Conservation (phyloP, 2,113 vertebrate species). For the Burhinus oedicnemus region DNA sequence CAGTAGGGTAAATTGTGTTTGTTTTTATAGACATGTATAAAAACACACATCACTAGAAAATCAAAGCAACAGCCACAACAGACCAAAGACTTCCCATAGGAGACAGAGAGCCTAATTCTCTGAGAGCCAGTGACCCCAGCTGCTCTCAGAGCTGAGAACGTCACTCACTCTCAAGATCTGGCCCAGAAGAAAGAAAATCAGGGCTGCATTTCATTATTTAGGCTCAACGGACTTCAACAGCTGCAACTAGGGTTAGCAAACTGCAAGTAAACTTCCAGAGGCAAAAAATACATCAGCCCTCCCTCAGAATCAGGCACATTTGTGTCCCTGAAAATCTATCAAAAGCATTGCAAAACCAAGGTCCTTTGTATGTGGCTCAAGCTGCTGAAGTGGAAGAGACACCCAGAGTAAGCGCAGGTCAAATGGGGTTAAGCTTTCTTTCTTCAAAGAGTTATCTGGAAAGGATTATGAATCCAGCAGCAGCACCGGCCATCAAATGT, state of each 20-base stretch:
- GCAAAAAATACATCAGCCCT: neutral
- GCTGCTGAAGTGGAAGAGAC: constrained; percentile 19
- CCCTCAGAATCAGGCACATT: neutral
- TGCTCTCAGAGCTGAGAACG: constrained; percentile 20
- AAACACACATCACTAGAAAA: constrained; percentile 48
- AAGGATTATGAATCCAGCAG: constrained; percentile 41
- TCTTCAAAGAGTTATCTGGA: constrained; percentile 34
- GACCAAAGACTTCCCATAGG: constrained; percentile 29
- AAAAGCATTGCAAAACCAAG: neutral
- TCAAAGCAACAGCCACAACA: constrained; percentile 47
- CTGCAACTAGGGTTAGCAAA: neutral
- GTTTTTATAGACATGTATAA: constrained; percentile 34
- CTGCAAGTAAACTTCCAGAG: constrained; percentile 9
- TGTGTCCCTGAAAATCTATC: neutral
- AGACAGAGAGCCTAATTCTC: constrained; percentile 10
- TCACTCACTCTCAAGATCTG: neutral
- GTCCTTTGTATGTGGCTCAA: neutral
- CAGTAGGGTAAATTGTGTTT: constrained; percentile 32
- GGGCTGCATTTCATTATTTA: constrained; percentile 24
- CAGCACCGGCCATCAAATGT: neutral
- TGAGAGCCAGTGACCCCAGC: constrained; percentile 13
- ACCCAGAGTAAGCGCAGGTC: neutral
- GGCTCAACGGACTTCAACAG: neutral
- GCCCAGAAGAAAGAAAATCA: constrained; percentile 29
- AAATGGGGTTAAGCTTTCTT: constrained; percentile 46